Base-by-base conservation (phyloP, 2,113 vertebrate genomes). In the Orthochromis indermauri region DNA sequence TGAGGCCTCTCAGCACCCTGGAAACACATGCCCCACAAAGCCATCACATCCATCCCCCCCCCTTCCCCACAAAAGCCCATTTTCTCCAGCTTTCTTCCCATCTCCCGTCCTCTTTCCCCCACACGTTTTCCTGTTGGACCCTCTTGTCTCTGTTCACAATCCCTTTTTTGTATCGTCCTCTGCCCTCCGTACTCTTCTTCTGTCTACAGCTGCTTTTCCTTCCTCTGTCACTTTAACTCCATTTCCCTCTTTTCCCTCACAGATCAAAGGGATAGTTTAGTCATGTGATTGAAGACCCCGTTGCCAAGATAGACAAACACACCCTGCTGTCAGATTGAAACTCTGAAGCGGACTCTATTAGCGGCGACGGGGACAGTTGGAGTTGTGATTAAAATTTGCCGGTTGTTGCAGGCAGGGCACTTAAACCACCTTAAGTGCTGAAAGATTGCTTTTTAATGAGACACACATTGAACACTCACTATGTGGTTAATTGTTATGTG, bases 21-120 rank as follows among this genome's bases (percentile, higher is more conserved):
- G 92, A 92, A 91, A 91, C 86, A 61, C 87, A 91, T 91, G 88
- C 87, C 89, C 93, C 85, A 93, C 89, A 94, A 94, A 93, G 85
- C 79, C 82, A 79, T 88, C 86, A 57, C 93, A 63, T 88, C 93
- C 91, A 81, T 84, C 89, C 86, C 61, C 86, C 61, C 59, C 16
- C 9, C 31, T 28, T 59, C 4, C 26, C 81, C 91, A 86, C 90
- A 91, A 89, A 92, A 84, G 80, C 90, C 83, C 45, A 19, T 86
- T 87, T 82, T 89, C 49, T 84, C 45, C 40, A 53, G 28, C 14
- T 76, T 28, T 73, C 88, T 86, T 63, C 49, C 87, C 73, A 40
- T 63, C 86, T 80, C 59, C 61, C 28, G 63, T 80, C 73, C 85
- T 85, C 59, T 88, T 81, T 40, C 26, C 51, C 51, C 54, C 6